Evolutionary conservation across 2,888 invertebrate species (phyloP), one percentile per base, ranked within the genome.

Genomic region (Scrobipalpa costella): DNA sequence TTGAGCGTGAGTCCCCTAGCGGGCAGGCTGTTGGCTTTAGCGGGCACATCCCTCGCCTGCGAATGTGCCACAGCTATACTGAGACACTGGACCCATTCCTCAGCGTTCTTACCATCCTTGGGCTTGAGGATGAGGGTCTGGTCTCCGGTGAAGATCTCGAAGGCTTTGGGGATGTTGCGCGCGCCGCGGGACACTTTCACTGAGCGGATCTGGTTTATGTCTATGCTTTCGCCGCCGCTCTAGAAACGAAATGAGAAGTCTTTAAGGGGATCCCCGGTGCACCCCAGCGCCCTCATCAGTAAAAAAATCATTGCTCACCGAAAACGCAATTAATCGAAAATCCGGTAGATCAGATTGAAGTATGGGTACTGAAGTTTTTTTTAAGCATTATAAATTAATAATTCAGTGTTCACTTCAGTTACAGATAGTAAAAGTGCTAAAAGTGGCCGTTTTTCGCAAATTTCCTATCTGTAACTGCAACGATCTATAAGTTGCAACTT

Each of bases 61-160:
- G 96, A 95, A 83, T 97, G 97, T 0, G 98, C 98, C 11, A 98
- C 96, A 5, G 97, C 98, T 68, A 98, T 97, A 79, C 97, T 97
- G 68, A 98, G 93, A 85, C 97, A 98, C 85, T 98, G 98, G 57
- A 98, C 97, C 98, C 98, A 98, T 84, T 98, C 96, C 87, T 98
- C 98, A 0, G 98, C 98, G 84, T 98, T 96, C 86, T 97, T 97
- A 55, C 97, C 97, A 81, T 98, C 97, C 85, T 97, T 97, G 7
- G 98, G 98, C 90, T 98, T 98, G 72, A 98, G 93, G 76, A 98
- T 97, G 71, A 98, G 94, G 9, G 97, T 96, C 85, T 97, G 97
- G 86, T 98, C 97, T 62, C 96, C 96, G 0, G 98, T 98, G 91
- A 98, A 98, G 75, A 98, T 98, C 92, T 98, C 98, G 91, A 98